phyloP scores from a whole-genome alignment of 1,140 invertebrate genomes.

The Microplitis demolitor region DNA sequence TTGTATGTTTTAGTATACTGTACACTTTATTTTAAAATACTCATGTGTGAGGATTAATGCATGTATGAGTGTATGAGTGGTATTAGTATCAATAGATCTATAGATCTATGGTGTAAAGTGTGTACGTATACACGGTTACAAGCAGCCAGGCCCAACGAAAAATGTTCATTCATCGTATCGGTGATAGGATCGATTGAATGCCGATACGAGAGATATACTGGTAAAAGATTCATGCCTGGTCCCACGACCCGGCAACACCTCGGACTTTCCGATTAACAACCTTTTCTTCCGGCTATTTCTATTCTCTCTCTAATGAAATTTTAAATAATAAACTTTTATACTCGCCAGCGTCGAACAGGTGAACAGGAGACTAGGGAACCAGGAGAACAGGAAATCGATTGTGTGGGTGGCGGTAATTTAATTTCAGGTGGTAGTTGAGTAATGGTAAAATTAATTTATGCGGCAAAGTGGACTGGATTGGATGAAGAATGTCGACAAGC shows the following conservation, averaged over 20 bases:
- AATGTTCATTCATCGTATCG: constrained; percentile 18
- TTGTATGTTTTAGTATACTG: background rate
- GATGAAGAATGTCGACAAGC: too few species aligned
- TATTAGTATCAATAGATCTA: background rate
- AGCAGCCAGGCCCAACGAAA: constrained; percentile 1
- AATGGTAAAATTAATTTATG: too few species aligned
- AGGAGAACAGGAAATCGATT: too few species aligned
- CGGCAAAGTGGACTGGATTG: too few species aligned
- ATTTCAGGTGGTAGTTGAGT: too few species aligned
- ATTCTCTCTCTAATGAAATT: background rate
- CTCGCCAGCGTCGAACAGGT: too few species aligned
- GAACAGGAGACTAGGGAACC: too few species aligned
- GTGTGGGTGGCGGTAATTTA: too few species aligned
- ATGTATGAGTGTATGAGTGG: too few species aligned
- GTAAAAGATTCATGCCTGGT: constrained; percentile 4
- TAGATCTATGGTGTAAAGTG: background rate
- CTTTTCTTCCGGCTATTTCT: background rate
- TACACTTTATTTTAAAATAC: background rate
- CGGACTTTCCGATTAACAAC: background rate
- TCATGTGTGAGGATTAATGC: background rate
- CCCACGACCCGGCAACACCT: constrained; percentile 20
- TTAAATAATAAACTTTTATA: background rate
- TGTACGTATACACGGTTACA: background rate
- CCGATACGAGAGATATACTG: background rate
- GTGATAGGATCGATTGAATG: constrained; percentile 20